Evolutionary conservation across 2,113 vertebrate species (phyloP), one percentile per base, ranked within the genome.

Genomic region (Corythaixoides concolor): DNA sequence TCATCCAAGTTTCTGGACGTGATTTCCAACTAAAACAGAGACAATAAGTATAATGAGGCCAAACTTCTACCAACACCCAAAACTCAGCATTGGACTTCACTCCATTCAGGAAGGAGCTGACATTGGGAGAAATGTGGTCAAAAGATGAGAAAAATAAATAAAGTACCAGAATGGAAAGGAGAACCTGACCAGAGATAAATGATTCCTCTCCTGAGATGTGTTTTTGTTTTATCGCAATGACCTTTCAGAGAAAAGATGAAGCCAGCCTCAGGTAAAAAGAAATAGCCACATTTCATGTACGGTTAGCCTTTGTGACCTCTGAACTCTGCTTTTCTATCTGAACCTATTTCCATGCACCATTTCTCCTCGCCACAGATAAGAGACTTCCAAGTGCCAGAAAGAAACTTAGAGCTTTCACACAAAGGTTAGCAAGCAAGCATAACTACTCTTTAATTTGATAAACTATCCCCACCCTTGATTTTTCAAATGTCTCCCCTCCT

Each of bases 221-320:
- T 97, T 98, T 98, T 98, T 98, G 96, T 97, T 98, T 98, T 98
- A 98, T 99, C 98, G 70, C 92, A 97, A 96, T 99, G 98, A 99
- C 99, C 98, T 99, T 99, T 99, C 95, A 92, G 88, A 97, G 96
- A 97, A 98, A 98, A 98, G 98, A 99, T 98, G 98, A 99, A 99
- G 99, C 98, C 98, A 98, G 98, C 98, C 98, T 97, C 97, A 98
- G 98, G 98, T 98, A 97, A 99, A 99, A 99, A 98, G 98, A 99
- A 99, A 99, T 98, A 98, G 98, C 98, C 98, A 98, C 98, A 98
- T 99, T 99, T 99, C 99, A 98, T 98, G 98, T 97, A 96, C 97
- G 96, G 98, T 99, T 99, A 98, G 98, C 98, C 98, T 97, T 90
- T 93, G 17, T 84, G 98, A 99, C 98, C 99, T 98, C 94, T 99